Evolutionary conservation across 2,888 invertebrate genomes (phyloP).

Genomic region (Endomychus coccineus): DNA sequence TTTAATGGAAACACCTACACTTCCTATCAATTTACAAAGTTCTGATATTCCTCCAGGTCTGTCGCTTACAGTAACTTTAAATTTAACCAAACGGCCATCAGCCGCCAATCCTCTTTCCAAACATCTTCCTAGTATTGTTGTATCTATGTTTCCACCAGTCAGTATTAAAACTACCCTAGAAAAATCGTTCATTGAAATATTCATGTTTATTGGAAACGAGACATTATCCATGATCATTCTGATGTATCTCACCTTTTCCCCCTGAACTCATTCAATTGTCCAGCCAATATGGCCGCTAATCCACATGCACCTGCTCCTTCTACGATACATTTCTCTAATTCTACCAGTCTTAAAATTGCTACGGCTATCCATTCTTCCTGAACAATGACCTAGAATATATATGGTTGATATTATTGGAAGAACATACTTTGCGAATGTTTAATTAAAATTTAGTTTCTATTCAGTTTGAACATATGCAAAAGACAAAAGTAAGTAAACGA

Average conservation of each 20-base stretch:
- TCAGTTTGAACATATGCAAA: no score
- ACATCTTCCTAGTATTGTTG: slow-evolving; percentile 80
- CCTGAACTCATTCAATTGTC: slow-evolving; percentile 55
- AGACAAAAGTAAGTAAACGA: no score
- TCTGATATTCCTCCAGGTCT: slow-evolving; percentile 84
- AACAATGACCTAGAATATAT: slow-evolving; percentile 45
- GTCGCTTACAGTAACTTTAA: slow-evolving; percentile 74
- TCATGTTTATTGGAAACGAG: slow-evolving; percentile 1
- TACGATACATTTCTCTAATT: slow-evolving; percentile 62
- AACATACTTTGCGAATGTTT: no score
- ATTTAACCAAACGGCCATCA: slow-evolving; percentile 70
- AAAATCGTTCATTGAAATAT: neutral
- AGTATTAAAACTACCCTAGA: slow-evolving; percentile 77
- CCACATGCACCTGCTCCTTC: slow-evolving; percentile 68
- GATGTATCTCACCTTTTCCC: slow-evolving; percentile 53
- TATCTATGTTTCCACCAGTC: slow-evolving; percentile 89
- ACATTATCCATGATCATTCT: no score
- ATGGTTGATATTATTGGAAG: no score
- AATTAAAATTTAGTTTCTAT: no score
- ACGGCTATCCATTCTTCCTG: slow-evolving; percentile 59
- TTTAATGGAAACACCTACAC: slow-evolving; percentile 82
- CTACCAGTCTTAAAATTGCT: slow-evolving; percentile 55
- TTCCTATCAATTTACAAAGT: slow-evolving; percentile 66
- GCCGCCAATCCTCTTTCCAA: slow-evolving; percentile 83
- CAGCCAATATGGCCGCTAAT: slow-evolving; percentile 59